These are phyloP conservation scores for Adelosebastes latens DNA, from an alignment of 2,797 vertebrate genomes.

Conservation along the genomic window DNA sequence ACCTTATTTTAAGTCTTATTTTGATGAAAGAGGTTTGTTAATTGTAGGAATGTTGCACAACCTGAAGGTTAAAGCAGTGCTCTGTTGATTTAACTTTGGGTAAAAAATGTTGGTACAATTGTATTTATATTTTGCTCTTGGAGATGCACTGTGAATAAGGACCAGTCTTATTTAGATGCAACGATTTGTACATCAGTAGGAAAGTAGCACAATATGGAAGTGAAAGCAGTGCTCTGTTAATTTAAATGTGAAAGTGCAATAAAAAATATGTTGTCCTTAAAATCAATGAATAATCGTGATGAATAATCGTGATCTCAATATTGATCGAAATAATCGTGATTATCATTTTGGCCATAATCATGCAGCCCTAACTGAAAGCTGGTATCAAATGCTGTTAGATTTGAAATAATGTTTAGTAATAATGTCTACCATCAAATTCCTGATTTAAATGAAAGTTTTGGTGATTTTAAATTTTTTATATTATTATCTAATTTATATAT, in stretches of 20 bases:
- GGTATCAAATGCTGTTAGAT: neutral
- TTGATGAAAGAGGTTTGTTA: neutral
- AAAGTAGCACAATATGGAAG: too few species aligned
- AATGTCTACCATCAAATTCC: neutral
- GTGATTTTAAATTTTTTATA: neutral
- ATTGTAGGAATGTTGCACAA: neutral
- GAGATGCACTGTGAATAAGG: neutral
- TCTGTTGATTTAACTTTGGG: too few species aligned
- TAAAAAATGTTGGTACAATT: neutral
- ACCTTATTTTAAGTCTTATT: neutral
- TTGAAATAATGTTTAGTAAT: neutral
- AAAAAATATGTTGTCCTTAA: too few species aligned
- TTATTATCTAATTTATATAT: too few species aligned
- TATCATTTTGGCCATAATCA: neutral
- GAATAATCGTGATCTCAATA: too few species aligned
- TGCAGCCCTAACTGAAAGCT: too few species aligned
- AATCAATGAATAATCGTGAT: too few species aligned
- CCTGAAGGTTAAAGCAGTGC: neutral
- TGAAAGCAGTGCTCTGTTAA: too few species aligned
- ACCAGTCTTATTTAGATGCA: neutral
- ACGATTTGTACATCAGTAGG: neutral
- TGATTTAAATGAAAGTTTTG: neutral
- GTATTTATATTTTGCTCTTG: neutral
- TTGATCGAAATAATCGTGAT: too few species aligned
- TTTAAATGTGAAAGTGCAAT: too few species aligned